Conservation (phyloP, 2,888 invertebrate species). For the Ptycholaimellus sp. region DNA sequence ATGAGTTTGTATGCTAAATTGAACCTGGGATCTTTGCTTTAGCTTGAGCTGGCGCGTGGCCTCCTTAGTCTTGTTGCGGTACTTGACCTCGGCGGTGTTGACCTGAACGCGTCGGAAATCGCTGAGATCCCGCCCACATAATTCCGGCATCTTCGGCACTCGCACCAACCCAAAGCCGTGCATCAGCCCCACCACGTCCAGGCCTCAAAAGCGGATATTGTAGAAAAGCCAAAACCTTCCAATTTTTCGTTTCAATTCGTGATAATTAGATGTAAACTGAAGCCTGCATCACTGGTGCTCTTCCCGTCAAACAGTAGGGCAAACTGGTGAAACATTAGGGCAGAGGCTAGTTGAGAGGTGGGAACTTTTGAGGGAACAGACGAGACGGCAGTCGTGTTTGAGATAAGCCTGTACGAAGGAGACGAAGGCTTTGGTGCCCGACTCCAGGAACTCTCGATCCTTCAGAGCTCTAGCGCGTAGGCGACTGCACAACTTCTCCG, state of each 20-base stretch:
- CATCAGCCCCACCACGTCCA: slow-evolving; percentile 58
- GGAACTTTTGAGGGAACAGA: slow-evolving; percentile 49
- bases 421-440: slow-evolving; percentile 70
- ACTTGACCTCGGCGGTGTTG: slow-evolving; percentile 3
- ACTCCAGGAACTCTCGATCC: slow-evolving; percentile 48
- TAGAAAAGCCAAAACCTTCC: not conserved
- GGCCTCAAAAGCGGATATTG: slow-evolving; percentile 33
- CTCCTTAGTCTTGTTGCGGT: not conserved
- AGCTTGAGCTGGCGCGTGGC: too few species aligned
- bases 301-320: too few species aligned
- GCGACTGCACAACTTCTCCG: not conserved
- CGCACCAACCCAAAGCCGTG: slow-evolving; percentile 66
- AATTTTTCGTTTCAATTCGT: too few species aligned
- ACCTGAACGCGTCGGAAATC: too few species aligned
- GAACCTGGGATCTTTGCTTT: too few species aligned
- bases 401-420: slow-evolving; percentile 75
- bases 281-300: too few species aligned
- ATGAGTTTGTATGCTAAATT: too few species aligned
- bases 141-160: slow-evolving; percentile 81
- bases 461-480: not conserved
- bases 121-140: slow-evolving; percentile 26
- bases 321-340: slow-evolving; percentile 2
- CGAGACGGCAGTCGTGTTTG: slow-evolving; percentile 76
- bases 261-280: not conserved
- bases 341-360: not conserved